A percentile compares a stretch with the other conserved stretches of the same genome.
Conservation (phyloP, 2,113 vertebrate genomes). For the Lepisosteus osseus region DNA sequence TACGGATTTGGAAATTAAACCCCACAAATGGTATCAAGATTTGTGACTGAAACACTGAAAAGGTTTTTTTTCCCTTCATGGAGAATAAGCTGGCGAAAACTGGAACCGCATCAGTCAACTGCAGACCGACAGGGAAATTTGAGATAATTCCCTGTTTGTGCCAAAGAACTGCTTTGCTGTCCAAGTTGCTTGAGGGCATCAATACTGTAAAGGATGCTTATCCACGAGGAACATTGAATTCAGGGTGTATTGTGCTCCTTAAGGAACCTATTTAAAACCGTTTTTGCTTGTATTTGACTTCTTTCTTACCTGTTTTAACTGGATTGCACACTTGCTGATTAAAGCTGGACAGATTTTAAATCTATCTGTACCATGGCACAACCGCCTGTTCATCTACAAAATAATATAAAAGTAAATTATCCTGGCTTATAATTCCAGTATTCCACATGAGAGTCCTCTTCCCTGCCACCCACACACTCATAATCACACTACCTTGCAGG, state of each 20-base stretch:
- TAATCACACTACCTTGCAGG: conserved; percentile 33
- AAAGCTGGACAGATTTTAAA: conserved; percentile 27
- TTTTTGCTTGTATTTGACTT: not conserved
- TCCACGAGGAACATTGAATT: not conserved
- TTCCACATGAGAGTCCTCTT: conserved; percentile 23
- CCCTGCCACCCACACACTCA: conserved; percentile 38
- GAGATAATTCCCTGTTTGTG: conserved; percentile 32
- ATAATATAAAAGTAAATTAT: conserved; percentile 31
- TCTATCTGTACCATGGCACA: conserved; percentile 45
- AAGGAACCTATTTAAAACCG: not conserved
- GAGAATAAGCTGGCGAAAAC: not conserved
- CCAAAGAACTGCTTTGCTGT: conserved; percentile 41
- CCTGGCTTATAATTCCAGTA: conserved; percentile 9
- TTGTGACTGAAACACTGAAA: too few relatives aligned
- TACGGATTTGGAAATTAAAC: too few relatives aligned
- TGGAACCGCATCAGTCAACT: not conserved
- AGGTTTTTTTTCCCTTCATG: not conserved
- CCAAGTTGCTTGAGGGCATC: conserved; percentile 49
- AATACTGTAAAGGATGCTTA: not conserved
- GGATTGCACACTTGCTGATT: conserved; percentile 8
- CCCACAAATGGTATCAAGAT: too few relatives aligned
- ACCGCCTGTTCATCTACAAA: conserved; percentile 42
- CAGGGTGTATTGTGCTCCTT: not conserved
- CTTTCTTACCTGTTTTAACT: not conserved
- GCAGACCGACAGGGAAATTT: not conserved